Percentiles rank a stretch among this genome's conserved stretches.
These are phyloP conservation scores for Ptiloglossa arizonensis DNA, from an alignment of 1,140 invertebrate species.

Conservation along the genomic window DNA sequence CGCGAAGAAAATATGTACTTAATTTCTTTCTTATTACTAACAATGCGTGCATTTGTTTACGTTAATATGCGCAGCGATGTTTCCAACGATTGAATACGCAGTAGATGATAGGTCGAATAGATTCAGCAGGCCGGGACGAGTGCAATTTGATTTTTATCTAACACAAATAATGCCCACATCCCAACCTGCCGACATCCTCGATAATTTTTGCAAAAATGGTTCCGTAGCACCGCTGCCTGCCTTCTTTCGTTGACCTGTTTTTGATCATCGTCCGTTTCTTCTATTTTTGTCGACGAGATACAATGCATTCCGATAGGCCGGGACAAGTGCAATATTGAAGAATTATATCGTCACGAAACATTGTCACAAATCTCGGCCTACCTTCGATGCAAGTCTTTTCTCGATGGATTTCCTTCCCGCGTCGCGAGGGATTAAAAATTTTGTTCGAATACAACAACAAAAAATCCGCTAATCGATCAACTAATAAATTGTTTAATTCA, in stretches of 20 bases:
- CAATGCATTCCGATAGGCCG: slow-evolving; percentile 81
- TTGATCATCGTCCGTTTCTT: slow-evolving; percentile 23
- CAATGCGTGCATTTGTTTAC: neutral
- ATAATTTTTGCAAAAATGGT: slow-evolving; percentile 14
- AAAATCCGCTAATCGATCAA: no score
- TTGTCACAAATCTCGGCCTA: slow-evolving; percentile 81
- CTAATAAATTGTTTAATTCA: no score
- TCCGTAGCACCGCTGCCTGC: neutral
- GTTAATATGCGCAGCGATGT: neutral
- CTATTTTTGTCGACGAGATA: slow-evolving; percentile 54
- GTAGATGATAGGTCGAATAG: slow-evolving; percentile 67
- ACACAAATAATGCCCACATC: slow-evolving; percentile 79
- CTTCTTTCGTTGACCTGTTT: slow-evolving; percentile 12
- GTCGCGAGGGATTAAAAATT: no score
- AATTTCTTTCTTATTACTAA: neutral
- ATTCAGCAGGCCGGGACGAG: slow-evolving; percentile 81
- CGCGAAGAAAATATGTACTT: no score
- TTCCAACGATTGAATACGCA: neutral
- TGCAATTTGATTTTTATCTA: slow-evolving; percentile 79
- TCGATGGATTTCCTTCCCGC: neutral
- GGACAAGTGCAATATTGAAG: slow-evolving; percentile 82
- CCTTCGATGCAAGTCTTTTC: slow-evolving; percentile 73
- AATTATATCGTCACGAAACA: slow-evolving; percentile 69
- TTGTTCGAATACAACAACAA: no score
- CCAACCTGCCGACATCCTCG: slow-evolving; percentile 72